Percentiles rank a stretch among this genome's conserved stretches.
Conservation (phyloP, 2,888 invertebrate genomes). For the Pecten maximus region DNA sequence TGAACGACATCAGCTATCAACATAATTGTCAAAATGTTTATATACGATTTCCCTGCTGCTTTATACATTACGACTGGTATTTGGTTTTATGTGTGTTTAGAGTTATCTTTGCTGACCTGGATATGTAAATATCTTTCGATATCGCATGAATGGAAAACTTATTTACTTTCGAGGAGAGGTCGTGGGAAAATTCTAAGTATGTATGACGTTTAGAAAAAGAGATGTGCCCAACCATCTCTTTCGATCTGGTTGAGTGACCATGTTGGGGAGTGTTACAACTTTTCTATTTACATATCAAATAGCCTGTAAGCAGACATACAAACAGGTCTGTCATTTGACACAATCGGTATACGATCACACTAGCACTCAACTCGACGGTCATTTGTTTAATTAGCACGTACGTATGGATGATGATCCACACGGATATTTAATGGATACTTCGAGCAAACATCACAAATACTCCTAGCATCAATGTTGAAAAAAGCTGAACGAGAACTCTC, state of each 20-base stretch:
- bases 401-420: neutral
- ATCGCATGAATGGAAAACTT: constrained; percentile 11
- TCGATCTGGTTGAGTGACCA: neutral
- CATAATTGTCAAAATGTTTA: neutral
- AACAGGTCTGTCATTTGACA: constrained; percentile 5
- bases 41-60: neutral
- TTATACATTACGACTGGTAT: neutral
- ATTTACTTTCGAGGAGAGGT: constrained; percentile 26
- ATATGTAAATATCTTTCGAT: constrained; percentile 19
- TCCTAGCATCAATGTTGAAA: neutral
- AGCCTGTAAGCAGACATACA: neutral
- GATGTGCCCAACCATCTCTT: constrained; percentile 14
- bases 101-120: constrained; percentile 7
- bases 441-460: neutral
- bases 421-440: neutral
- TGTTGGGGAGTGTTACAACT: constrained; percentile 17
- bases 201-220: neutral
- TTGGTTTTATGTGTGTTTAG: neutral
- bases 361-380: neutral
- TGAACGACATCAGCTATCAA: neutral
- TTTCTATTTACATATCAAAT: constrained; percentile 9
- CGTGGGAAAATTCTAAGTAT: constrained; percentile 5
- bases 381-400: neutral
- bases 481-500: neutral
- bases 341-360: neutral